phyloP scores from a whole-genome alignment of 1,140 invertebrate genomes.

The Caenorhabditis latens region DNA sequence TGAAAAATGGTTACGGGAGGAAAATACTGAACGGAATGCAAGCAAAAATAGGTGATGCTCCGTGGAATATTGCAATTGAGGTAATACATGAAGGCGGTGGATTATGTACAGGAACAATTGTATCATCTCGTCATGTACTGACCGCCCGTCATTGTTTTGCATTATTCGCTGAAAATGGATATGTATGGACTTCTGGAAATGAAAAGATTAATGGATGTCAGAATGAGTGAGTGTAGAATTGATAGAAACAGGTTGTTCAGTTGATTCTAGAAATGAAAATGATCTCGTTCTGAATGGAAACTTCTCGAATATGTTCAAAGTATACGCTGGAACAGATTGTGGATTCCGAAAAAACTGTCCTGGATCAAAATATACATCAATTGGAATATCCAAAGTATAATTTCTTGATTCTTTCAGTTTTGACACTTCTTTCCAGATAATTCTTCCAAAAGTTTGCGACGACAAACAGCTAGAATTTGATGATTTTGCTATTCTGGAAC shows the following conservation, averaged over 20 bases:
- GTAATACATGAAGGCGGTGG: background rate
- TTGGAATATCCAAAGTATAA: background rate
- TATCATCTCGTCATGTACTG: slow-evolving; percentile 4
- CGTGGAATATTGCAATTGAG: slow-evolving; percentile 37
- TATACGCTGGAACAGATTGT: slow-evolving; percentile 14
- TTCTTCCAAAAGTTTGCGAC: slow-evolving; percentile 41
- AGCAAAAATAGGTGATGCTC: slow-evolving; percentile 7
- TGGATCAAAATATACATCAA: background rate
- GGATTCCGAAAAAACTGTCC: background rate
- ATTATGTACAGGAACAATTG: slow-evolving; percentile 28
- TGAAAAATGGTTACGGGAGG: slow-evolving; percentile 2
- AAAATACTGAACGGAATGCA: slow-evolving; percentile 5
- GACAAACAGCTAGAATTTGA: slow-evolving; percentile 48
- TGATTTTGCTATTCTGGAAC: slow-evolving; percentile 31
- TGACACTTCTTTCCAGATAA: background rate
- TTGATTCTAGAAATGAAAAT: background rate
- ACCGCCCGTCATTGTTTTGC: slow-evolving; percentile 33
- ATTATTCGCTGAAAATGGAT: background rate
- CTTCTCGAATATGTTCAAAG: background rate
- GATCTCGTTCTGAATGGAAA: background rate
- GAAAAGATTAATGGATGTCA: background rate
- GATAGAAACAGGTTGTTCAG: too few species aligned
- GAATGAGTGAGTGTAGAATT: background rate
- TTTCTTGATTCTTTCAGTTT: background rate
- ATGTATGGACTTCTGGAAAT: background rate